These are phyloP conservation scores for Pseudopleuronectes americanus DNA, from an alignment of 2,797 vertebrate genomes.

Conservation along the genomic window DNA sequence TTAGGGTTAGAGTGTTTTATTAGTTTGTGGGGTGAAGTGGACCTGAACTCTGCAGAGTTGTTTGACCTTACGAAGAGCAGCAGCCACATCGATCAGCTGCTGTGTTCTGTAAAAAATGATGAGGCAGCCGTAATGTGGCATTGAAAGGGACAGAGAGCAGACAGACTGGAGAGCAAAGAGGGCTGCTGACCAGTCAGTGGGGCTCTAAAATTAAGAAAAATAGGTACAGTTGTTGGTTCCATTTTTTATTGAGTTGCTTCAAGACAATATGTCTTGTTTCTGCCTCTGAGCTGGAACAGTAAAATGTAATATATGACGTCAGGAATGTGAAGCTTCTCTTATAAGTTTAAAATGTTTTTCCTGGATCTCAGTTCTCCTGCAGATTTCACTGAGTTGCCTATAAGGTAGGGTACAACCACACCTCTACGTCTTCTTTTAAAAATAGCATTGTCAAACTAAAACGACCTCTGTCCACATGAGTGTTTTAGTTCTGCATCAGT, in stretches of 20 bases:
- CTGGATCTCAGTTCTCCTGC: background rate
- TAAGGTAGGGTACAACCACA: too few relatives aligned
- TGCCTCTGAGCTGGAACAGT: slow-evolving; percentile 1
- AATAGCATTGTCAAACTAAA: too few relatives aligned
- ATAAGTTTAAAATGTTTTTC: slow-evolving; percentile 13
- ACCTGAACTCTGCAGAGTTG: too few relatives aligned
- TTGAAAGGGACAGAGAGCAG: background rate
- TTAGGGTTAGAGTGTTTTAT: too few relatives aligned
- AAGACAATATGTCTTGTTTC: slow-evolving; percentile 1
- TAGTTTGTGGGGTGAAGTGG: too few relatives aligned
- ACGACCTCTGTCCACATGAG: too few relatives aligned
- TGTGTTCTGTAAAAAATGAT: background rate
- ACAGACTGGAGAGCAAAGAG: background rate
- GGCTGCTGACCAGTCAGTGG: slow-evolving; percentile 16
- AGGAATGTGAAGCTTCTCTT: background rate
- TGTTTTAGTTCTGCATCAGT: too few relatives aligned
- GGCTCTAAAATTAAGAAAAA: background rate
- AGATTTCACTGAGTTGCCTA: background rate
- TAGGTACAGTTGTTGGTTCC: slow-evolving; percentile 9
- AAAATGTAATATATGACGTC: background rate
- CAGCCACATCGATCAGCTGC: too few relatives aligned
- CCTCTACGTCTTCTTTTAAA: too few relatives aligned
- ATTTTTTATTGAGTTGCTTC: slow-evolving; percentile 10
- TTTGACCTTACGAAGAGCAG: too few relatives aligned
- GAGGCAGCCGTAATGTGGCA: background rate